phyloP scores from a whole-genome alignment of 2,888 invertebrate species.

The Clunio marinus region DNA sequence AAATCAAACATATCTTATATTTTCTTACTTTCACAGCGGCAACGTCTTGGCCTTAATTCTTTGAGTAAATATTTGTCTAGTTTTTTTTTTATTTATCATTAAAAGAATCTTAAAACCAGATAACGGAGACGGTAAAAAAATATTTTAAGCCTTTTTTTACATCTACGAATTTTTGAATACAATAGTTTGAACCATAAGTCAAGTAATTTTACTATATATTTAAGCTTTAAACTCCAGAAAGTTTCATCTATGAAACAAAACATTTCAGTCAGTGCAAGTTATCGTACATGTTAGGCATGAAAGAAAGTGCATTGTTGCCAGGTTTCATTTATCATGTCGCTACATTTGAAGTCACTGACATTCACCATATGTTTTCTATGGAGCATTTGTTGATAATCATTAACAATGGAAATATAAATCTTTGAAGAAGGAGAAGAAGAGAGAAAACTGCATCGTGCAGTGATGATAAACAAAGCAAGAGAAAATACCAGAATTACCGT shows the following conservation, averaged over 20 bases:
- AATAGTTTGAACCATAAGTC: neutral
- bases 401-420: slow-evolving; percentile 5
- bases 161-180: neutral
- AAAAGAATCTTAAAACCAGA: neutral
- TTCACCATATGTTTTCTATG: slow-evolving; percentile 25
- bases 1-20: slow-evolving; percentile 12
- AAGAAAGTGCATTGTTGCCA: slow-evolving; percentile 21
- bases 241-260: too few relatives aligned
- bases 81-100: slow-evolving; percentile 10
- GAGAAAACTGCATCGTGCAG: slow-evolving; percentile 22
- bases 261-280: too few relatives aligned
- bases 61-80: slow-evolving; percentile 16
- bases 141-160: neutral
- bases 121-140: neutral
- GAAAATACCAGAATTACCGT: slow-evolving; percentile 24
- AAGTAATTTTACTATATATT: too few relatives aligned
- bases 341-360: slow-evolving; percentile 29
- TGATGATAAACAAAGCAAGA: neutral
- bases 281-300: too few relatives aligned
- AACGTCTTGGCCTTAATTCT: slow-evolving; percentile 16
- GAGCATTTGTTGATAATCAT: neutral
- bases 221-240: too few relatives aligned
- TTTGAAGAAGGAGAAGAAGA: neutral
- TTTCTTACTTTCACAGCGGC: neutral
- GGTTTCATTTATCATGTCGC: neutral